These are phyloP conservation scores for Anguilla rostrata DNA, from an alignment of 2,113 vertebrate genomes.

Conservation along the genomic window DNA sequence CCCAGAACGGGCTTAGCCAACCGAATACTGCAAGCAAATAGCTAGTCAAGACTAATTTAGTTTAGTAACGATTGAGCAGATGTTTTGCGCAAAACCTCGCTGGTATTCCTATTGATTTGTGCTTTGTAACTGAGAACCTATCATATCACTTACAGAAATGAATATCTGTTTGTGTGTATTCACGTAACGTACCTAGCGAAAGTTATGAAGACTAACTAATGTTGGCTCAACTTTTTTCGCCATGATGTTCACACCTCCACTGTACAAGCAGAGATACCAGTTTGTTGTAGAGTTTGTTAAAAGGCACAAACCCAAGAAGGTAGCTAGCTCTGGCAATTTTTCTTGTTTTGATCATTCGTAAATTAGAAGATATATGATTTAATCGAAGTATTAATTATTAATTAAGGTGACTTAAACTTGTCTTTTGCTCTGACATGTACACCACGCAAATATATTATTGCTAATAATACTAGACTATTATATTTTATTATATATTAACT, in stretches of 20 bases:
- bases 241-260: constrained; percentile 75
- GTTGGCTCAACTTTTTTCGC: neutral
- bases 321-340: constrained; percentile 38
- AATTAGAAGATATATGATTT: neutral
- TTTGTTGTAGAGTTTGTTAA: constrained; percentile 82
- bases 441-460: no score
- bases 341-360: neutral
- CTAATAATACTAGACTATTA: no score
- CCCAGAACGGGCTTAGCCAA: neutral
- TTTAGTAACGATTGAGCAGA: no score
- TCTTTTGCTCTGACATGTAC: no score
- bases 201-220: neutral
- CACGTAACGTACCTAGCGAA: no score
- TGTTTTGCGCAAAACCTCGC: no score
- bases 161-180: no score
- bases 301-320: constrained; percentile 78
- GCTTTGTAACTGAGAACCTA: neutral
- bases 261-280: constrained; percentile 80
- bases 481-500: no score
- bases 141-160: neutral
- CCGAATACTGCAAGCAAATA: neutral
- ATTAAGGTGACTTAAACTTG: no score
- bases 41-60: neutral
- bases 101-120: neutral
- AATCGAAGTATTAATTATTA: no score